Evolutionary conservation across 2,113 vertebrate species (phyloP).

Genomic region (Ctenomys sociabilis): DNA sequence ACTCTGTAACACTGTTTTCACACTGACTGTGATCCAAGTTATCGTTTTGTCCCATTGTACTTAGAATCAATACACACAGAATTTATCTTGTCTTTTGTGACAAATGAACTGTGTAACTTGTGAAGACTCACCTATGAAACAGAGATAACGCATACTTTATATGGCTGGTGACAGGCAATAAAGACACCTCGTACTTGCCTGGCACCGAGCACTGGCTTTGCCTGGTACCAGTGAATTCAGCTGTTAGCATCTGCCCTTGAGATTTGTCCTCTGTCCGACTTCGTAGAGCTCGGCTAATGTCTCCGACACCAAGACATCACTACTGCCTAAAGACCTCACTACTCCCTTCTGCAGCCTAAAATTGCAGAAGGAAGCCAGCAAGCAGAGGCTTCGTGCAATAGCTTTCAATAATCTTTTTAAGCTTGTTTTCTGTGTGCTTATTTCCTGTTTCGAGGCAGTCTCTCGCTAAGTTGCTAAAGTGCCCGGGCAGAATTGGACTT

Average conservation of each 20-base stretch:
- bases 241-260: not conserved
- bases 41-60: not conserved
- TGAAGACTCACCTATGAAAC: not conserved
- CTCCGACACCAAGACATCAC: not conserved
- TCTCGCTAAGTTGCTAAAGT: not conserved
- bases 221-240: not conserved
- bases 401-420: slow-evolving; percentile 43
- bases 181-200: not conserved
- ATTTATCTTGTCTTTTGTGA: not conserved
- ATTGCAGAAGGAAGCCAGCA: not conserved
- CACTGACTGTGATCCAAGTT: not conserved
- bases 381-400: not conserved
- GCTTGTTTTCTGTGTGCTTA: not conserved
- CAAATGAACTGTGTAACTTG: not conserved
- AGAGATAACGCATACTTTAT: not conserved
- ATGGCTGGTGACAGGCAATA: not conserved
- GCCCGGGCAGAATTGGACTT: not conserved
- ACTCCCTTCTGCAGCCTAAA: not conserved
- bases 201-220: not conserved
- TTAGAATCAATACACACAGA: not conserved
- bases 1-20: not conserved
- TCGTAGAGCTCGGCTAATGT: not conserved
- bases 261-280: not conserved
- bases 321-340: too few species aligned
- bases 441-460: not conserved